Evolutionary conservation across 2,888 invertebrate genomes (phyloP), one percentile per base, ranked within the genome.

Genomic region (Noctua janthina): DNA sequence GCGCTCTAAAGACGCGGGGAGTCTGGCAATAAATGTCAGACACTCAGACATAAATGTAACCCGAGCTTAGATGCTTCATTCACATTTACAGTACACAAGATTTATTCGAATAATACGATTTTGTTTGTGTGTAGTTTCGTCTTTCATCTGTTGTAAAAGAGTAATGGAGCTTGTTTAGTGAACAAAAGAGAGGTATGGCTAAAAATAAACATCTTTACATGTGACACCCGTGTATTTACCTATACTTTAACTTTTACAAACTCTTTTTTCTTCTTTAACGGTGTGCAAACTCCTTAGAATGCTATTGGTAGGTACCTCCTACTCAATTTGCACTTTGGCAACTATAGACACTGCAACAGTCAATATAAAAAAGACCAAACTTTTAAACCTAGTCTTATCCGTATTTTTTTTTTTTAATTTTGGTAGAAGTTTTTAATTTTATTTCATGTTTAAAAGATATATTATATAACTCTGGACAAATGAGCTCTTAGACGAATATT

Each of bases 11-110:
- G 84, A 87, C 67, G 62, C 72, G 20, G 81, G 49, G 77, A 49
- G 82, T 69, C 83, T 76, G 64, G 87, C 83, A 87, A 88, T 86
- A 82, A 88, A 88, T 83, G 87, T 86, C 83, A 80, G 76, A 81
- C 87, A 86, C 78, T 76, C 72, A n/a, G 39, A 69, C 56, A 54
- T 64, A 81, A 77, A 77, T 74, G 85, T 86, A 81, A 77, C 76
- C 76, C 72, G 13, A 68, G 74, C 78, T 75, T 43, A 69, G 17
- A 77, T 62, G 39, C 49, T 70, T 82, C 67, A 46, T 79, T 72
- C 66, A 51, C 66, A 87, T 51, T 68, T 67, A 70, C 49, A 77
- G 67, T 8, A 70, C 78, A 29, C 46, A n/a, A 67, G 64, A 73
- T 73, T 56, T 64, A 69, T 43, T 78, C 46, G 35, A 67, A 46